phyloP scores from a whole-genome alignment of 1,140 invertebrate species.

The Anthonomus grandis region DNA sequence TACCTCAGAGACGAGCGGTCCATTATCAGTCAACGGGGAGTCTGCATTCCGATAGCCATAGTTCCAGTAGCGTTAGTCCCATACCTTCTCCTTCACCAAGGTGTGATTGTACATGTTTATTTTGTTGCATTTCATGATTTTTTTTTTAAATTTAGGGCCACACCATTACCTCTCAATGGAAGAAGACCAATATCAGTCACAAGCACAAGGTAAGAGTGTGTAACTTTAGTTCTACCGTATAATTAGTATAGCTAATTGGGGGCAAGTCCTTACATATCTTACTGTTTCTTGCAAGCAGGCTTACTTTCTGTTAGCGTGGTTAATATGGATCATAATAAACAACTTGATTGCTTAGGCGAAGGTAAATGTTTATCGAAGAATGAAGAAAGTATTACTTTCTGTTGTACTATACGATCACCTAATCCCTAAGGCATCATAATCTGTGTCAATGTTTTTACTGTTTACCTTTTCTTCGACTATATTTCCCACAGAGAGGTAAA shows the following conservation, averaged over 20 bases:
- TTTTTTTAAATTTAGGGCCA: slow-evolving; percentile 55
- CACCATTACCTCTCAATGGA: slow-evolving; percentile 56
- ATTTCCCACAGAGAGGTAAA: no score
- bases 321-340: neutral
- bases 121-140: neutral
- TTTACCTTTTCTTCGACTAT: no score
- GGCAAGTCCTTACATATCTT: no score
- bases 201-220: slow-evolving; percentile 45
- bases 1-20: slow-evolving; percentile 60
- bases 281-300: no score
- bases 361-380: no score
- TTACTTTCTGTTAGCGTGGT: no score
- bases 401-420: no score
- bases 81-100: slow-evolving; percentile 75
- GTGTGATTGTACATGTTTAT: neutral
- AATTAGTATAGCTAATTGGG: no score
- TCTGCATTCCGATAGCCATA: slow-evolving; percentile 79
- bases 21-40: slow-evolving; percentile 84
- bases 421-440: no score
- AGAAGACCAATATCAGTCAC: slow-evolving; percentile 32
- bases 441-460: no score
- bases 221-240: slow-evolving; percentile 32
- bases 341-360: no score
- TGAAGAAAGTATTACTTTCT: no score
- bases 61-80: slow-evolving; percentile 77